Base-by-base conservation (phyloP, 2,888 invertebrate genomes). In the Gymnocheta viridis region DNA sequence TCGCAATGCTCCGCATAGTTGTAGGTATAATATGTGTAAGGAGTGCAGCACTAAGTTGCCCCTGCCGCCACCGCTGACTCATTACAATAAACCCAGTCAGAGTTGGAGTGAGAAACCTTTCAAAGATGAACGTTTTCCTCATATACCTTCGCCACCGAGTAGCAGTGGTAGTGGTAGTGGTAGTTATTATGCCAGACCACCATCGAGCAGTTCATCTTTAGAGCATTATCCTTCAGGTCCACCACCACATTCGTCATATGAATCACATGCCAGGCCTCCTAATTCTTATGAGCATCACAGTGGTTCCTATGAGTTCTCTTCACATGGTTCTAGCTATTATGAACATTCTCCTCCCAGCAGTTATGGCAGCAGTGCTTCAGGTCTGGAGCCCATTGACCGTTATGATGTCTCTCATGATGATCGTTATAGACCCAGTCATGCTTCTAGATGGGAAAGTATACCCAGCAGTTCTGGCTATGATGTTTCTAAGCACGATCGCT, bases 1-100 rank as follows among this genome's bases (percentile, higher is more conserved):
- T 92, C 93, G 95, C 27, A 95, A 95, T 88, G 96, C 95, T 79
- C 94, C 94, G 76, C 93, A 94, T 0, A 93, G 94, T 87, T 95
- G 95, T 88, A 88, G 92, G 1, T 89, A 91, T 10, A 89, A 89
- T 76, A 80, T 88, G 12, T 92, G 92, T 56, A 89, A 89, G 64
- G 91, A 92, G 72, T 92, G 92, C 62, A 88, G 89, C 44, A 69
- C 56, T 10, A 89, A 90, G 82, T 87, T 87, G 3, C 89, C 90
- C 0, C 82, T 90, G 9, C 87, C 87, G 27, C 86, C 84, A 7
- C 87, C 88, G 49, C 88, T 88, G 38, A 87, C 91, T 2, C 84
- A 81, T 10, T 91, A 91, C 83, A 89, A 90, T 56, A 91, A 91
- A 51, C 92, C 92, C 17, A 89, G 88, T 81, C 86, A 87, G 5